A percentile compares a stretch with the other conserved stretches of the same genome.
phyloP scores from a whole-genome alignment of 2,888 invertebrate genomes.

The Lampropteryx suffumata region DNA sequence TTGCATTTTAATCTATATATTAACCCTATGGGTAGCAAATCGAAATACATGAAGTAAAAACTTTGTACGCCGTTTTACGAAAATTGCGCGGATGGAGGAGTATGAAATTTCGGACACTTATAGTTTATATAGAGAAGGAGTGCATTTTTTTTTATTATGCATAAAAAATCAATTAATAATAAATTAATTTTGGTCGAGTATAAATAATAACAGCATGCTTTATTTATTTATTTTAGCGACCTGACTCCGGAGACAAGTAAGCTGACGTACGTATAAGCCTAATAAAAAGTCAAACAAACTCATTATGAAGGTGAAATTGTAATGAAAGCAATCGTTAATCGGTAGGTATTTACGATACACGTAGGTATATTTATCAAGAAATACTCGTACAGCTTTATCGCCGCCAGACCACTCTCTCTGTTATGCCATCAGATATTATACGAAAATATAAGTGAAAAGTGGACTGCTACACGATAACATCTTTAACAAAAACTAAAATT shows the following conservation, averaged over 20 bases:
- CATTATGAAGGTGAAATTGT: conserved; percentile 21
- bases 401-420: conserved; percentile 40
- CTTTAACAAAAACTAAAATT: background rate
- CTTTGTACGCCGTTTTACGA: no score
- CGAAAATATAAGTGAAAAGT: conserved; percentile 24
- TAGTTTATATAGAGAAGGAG: no score
- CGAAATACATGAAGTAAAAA: no score
- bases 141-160: no score
- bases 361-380: conserved; percentile 33
- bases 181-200: no score
- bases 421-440: conserved; percentile 40
- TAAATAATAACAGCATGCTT: no score
- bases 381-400: conserved; percentile 28
- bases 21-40: no score
- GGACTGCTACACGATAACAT: background rate
- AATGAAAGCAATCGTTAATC: conserved; percentile 18
- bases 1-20: no score
- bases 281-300: conserved; percentile 19
- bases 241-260: background rate
- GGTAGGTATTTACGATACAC: conserved; percentile 29
- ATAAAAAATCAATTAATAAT: no score
- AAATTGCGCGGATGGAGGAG: no score
- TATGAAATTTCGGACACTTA: no score
- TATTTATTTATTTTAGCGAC: no score
- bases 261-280: background rate